These are phyloP conservation scores for Rhea americana DNA, from an alignment of 2,113 vertebrate species.

Conservation along the genomic window DNA sequence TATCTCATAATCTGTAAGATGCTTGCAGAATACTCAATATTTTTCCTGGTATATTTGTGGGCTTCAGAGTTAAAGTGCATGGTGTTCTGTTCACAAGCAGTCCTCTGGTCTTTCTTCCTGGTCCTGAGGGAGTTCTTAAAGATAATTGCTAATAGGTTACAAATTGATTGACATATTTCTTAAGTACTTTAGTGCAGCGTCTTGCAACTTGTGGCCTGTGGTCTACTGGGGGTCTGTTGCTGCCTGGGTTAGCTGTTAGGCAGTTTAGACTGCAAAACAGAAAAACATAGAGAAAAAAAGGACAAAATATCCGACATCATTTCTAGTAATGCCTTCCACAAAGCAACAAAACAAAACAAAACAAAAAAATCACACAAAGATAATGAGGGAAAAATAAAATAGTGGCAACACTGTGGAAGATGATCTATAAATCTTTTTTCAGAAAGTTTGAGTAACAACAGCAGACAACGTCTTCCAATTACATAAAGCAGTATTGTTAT, in stretches of 20 bases:
- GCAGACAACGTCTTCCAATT: not conserved
- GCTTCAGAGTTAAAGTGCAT: not conserved
- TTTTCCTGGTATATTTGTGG: not conserved
- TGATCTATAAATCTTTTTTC: fast-evolving
- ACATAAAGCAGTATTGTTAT: not conserved
- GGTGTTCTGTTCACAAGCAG: not conserved
- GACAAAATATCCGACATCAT: not conserved
- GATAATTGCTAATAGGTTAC: slow-evolving; percentile 14
- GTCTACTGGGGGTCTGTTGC: not conserved
- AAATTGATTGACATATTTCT: slow-evolving; percentile 15
- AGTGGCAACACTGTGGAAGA: not conserved
- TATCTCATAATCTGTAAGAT: not conserved
- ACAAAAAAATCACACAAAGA: not conserved
- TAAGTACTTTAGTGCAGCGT: not conserved
- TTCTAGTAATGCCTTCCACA: not conserved
- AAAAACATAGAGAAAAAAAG: not conserved
- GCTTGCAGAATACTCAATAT: not conserved
- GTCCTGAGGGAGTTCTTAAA: not conserved
- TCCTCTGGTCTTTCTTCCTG: not conserved
- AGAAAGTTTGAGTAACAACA: not conserved
- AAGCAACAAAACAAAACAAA: not conserved
- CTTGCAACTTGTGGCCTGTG: not conserved
- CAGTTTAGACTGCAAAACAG: not conserved
- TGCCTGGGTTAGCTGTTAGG: not conserved
- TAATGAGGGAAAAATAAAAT: not conserved